Evolutionary conservation across 2,888 invertebrate genomes (phyloP).

Genomic region (Sesia apiformis): DNA sequence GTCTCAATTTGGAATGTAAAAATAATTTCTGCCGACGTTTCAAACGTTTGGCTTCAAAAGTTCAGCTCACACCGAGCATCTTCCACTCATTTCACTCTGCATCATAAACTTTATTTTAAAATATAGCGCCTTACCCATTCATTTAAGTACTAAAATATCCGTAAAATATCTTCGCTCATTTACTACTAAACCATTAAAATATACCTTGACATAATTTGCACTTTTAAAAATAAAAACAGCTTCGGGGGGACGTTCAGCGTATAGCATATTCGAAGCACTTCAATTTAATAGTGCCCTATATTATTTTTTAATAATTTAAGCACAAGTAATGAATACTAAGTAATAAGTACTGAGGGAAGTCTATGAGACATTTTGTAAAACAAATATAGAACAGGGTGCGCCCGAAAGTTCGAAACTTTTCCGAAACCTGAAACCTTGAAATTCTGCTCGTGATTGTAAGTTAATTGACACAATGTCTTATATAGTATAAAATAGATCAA

Average conservation of each 20-base stretch:
- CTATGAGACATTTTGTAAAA: background rate
- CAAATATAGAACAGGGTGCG: background rate
- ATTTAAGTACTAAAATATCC: slow-evolving; percentile 66
- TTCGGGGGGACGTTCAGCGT: slow-evolving; percentile 70
- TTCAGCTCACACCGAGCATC: no score
- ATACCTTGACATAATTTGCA: slow-evolving; percentile 66
- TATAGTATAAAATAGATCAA: no score
- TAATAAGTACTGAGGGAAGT: background rate
- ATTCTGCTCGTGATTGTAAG: background rate
- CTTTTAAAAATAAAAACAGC: slow-evolving; percentile 53
- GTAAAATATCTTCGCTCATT: slow-evolving; percentile 58
- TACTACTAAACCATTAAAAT: slow-evolving; percentile 55
- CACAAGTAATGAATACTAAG: background rate
- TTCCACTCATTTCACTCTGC: no score
- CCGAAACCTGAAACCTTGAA: background rate
- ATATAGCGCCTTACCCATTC: slow-evolving; percentile 23
- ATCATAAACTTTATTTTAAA: no score
- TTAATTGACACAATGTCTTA: background rate
- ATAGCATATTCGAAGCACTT: slow-evolving; percentile 65
- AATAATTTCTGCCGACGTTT: slow-evolving; percentile 21
- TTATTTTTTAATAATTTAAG: background rate
- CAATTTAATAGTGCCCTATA: slow-evolving; percentile 16
- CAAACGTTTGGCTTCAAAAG: no score
- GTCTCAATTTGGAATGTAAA: slow-evolving; percentile 47
- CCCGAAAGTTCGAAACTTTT: background rate